Percentiles rank a stretch among this genome's conserved stretches.
Conservation (phyloP, 2,888 invertebrate genomes). For the Hanleya hanleyi region DNA sequence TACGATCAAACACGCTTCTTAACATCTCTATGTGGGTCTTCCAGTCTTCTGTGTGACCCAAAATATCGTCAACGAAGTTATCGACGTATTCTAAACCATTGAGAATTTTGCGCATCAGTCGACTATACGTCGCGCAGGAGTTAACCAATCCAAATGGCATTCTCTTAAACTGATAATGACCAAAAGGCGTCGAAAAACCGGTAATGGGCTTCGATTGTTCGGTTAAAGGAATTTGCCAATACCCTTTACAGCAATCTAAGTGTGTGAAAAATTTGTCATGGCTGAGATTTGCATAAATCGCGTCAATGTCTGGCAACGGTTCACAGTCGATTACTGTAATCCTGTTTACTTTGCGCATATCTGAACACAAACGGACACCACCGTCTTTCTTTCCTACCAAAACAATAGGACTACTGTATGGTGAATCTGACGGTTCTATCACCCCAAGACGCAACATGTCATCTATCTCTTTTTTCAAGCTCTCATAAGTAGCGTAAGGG, state of each 20-base stretch:
- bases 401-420: background rate
- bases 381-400: background rate
- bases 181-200: background rate
- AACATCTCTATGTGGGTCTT: no score
- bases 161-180: background rate
- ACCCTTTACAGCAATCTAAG: background rate
- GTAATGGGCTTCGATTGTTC: background rate
- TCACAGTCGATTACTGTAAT: background rate
- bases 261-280: background rate
- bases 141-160: background rate
- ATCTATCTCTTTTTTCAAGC: background rate
- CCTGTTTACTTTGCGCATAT: background rate
- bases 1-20: no score
- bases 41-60: no score
- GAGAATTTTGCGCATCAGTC: background rate
- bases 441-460: background rate
- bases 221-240: background rate
- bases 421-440: background rate
- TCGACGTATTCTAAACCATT: no score
- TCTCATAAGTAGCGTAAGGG: background rate
- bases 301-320: background rate
- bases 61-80: no score
- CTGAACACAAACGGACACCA: background rate
- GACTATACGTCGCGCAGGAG: background rate
- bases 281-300: background rate